These are phyloP conservation scores for human (Homo sapiens) DNA, from an alignment of 2,113 vertebrate species.

Conservation along the genomic window GRCh38 chr14:26063501-26064000, in stretches of 20 bases:
- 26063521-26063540: slow-evolving; percentile 52
- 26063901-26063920: slow-evolving; percentile 29
- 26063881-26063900: slow-evolving; percentile 42
- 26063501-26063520: background rate
- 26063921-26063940: background rate
- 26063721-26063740: background rate
- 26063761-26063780: slow-evolving; percentile 60
- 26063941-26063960: background rate
- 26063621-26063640: slow-evolving; percentile 42
- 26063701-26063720: slow-evolving; percentile 57
- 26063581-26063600: background rate
- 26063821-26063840: slow-evolving; percentile 27
- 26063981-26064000: background rate
- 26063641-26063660: slow-evolving; percentile 69
- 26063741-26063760: slow-evolving; percentile 46
- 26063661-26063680: slow-evolving; percentile 75
- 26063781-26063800: background rate
- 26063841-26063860: background rate
- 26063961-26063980: background rate
- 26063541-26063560: slow-evolving; percentile 38
- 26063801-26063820: slow-evolving; percentile 42
- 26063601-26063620: slow-evolving; percentile 55
- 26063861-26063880: slow-evolving; percentile 26
- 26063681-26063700: slow-evolving; percentile 29
- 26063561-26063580: slow-evolving; percentile 15